Evolutionary conservation across 2,797 vertebrate species (phyloP), one percentile per base, ranked within the genome.

Genomic region (Hippoglossus hippoglossus): DNA sequence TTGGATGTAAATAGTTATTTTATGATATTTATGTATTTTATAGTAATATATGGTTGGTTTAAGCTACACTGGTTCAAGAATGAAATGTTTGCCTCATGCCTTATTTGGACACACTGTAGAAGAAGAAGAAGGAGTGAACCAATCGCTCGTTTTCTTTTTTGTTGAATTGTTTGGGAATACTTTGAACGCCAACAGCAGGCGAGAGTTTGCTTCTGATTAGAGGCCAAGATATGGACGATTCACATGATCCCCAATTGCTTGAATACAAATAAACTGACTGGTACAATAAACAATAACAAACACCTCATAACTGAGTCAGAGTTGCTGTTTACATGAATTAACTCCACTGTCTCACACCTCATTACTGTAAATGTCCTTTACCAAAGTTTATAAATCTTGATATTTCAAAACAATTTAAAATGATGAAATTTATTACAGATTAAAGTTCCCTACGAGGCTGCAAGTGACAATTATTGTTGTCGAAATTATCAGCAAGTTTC

Each of bases 1-100:
- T 89, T 67, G 68, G 76, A 87, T 94, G 91, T 93, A 93, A 89
- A 92, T 92, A 83, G 71, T 87, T 82, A 86, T 93, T 92, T 94
- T 92, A 88, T 85, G 80, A 87, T 92, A 89, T 92, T 93, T 91
- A 89, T 93, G 89, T 89, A 84, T 92, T 94, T 93, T 93, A 75
- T 86, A 90, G 86, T 87, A 78, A 73, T 81, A 60, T 50, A 44
- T 74, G 54, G 74, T 77, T 88, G 79, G 81, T 86, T 81, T 57
- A 71, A 88, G 78, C 34, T 74, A 65, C 58, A 79, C 47, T 84
- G 79, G 75, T 83, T 89, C 18, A 61, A 89, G 73, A 86, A 87
- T 80, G 68, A 87, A 75, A 67, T 18, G 1, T 70, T 81, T 90
- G 87, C 88, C 81, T 91, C 82, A 73, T 89, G 88, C 89, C 82